phyloP scores from a whole-genome alignment of 2,888 invertebrate genomes.

The Phengaris arion region DNA sequence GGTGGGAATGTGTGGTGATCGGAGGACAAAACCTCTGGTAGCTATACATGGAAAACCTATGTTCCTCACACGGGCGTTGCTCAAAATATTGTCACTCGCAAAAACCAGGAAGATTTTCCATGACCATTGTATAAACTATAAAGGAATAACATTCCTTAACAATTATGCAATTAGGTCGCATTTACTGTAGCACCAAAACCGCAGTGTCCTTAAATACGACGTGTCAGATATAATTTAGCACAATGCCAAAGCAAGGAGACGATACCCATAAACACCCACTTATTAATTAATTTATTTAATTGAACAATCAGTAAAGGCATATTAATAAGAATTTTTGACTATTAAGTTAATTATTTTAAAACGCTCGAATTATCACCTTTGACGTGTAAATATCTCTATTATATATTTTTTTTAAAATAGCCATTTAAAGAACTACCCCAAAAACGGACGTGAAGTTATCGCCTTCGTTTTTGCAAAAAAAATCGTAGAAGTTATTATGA shows the following conservation, averaged over 20 bases:
- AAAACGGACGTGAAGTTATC: background rate
- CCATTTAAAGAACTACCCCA: background rate
- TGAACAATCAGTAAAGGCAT: too few relatives aligned
- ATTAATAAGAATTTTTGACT: too few relatives aligned
- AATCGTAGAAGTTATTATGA: background rate
- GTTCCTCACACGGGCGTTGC: background rate
- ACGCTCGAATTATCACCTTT: background rate
- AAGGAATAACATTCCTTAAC: background rate
- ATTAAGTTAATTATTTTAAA: too few relatives aligned
- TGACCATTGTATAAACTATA: background rate
- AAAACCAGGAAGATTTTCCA: background rate
- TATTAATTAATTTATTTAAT: too few relatives aligned
- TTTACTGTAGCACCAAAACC: background rate
- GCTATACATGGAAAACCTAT: background rate
- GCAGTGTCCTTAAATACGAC: background rate
- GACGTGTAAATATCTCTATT: background rate
- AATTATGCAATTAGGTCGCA: background rate
- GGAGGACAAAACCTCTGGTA: background rate
- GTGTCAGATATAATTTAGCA: constrained; percentile 2
- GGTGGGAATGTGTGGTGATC: too few relatives aligned
- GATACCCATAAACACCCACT: background rate
- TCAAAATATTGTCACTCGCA: background rate
- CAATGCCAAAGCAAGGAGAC: constrained; percentile 21
- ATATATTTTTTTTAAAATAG: background rate
- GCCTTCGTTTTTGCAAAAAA: background rate